Conservation (phyloP, 2,888 invertebrate species). For the Acleris holmiana region DNA sequence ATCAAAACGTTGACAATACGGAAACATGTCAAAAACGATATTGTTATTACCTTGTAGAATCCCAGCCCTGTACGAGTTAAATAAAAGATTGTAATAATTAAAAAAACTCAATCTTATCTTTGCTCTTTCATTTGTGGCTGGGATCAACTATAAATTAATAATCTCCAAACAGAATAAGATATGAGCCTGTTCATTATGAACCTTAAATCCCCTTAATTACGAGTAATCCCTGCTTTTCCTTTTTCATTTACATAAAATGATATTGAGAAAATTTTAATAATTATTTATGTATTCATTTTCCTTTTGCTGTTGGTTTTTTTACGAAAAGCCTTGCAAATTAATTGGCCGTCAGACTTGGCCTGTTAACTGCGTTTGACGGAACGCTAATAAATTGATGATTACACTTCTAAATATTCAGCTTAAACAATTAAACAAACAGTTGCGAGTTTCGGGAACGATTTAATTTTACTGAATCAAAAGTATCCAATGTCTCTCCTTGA, state of each 20-base stretch:
- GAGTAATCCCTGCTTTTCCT: conserved; percentile 5
- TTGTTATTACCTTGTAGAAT: too few relatives aligned
- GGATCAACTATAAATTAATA: too few relatives aligned
- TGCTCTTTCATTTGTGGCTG: too few relatives aligned
- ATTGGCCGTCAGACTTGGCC: conserved; percentile 15
- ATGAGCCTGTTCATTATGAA: not conserved
- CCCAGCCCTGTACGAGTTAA: too few relatives aligned
- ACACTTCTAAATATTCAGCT: not conserved
- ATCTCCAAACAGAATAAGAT: not conserved
- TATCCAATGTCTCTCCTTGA: too few relatives aligned
- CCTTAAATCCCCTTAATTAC: conserved; percentile 1
- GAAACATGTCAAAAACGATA: too few relatives aligned
- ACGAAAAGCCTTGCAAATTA: conserved; percentile 20
- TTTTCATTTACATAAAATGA: not conserved
- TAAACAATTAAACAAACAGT: too few relatives aligned
- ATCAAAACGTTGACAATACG: too few relatives aligned
- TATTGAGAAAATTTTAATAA: conserved; percentile 5
- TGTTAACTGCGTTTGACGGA: conserved; percentile 6
- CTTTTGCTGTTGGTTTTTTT: conserved; percentile 12
- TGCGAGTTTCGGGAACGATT: too few relatives aligned
- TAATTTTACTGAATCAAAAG: too few relatives aligned
- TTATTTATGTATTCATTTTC: conserved; percentile 9
- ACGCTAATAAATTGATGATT: conserved; percentile 1
- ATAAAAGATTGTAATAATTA: too few relatives aligned
- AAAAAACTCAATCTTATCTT: too few relatives aligned